These are phyloP conservation scores for Xanthia togata DNA, from an alignment of 2,888 invertebrate genomes.

Conservation along the genomic window DNA sequence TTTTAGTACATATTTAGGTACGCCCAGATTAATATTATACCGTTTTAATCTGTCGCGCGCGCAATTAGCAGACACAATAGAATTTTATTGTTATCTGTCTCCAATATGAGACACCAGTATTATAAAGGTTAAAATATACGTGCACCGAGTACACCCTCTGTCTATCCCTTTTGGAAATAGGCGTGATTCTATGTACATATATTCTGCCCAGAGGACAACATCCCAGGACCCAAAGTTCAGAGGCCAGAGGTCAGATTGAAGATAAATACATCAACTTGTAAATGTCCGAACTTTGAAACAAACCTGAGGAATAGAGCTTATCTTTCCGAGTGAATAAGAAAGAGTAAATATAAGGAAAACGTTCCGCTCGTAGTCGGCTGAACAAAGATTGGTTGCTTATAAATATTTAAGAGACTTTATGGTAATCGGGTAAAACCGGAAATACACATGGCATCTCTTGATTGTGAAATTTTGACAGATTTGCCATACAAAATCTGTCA, in stretches of 20 bases:
- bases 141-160: background rate
- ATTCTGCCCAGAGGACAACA: background rate
- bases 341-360: constrained; percentile 25
- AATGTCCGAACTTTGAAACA: constrained; percentile 44
- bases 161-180: background rate
- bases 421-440: background rate
- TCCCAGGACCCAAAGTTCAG: constrained; percentile 23
- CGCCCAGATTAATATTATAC: background rate
- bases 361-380: background rate
- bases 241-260: constrained; percentile 37
- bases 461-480: background rate
- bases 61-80: too few species aligned
- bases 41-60: too few species aligned
- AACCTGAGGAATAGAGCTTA: constrained; percentile 30
- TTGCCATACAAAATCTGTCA: background rate
- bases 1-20: background rate
- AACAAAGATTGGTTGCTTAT: background rate
- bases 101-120: too few species aligned
- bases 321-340: constrained; percentile 29
- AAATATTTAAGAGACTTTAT: background rate
- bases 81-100: too few species aligned
- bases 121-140: too few species aligned
- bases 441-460: background rate
- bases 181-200: background rate
- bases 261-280: constrained; percentile 48